Base-by-base conservation (phyloP, 2,113 vertebrate genomes). In the Aptenodytes patagonicus region DNA sequence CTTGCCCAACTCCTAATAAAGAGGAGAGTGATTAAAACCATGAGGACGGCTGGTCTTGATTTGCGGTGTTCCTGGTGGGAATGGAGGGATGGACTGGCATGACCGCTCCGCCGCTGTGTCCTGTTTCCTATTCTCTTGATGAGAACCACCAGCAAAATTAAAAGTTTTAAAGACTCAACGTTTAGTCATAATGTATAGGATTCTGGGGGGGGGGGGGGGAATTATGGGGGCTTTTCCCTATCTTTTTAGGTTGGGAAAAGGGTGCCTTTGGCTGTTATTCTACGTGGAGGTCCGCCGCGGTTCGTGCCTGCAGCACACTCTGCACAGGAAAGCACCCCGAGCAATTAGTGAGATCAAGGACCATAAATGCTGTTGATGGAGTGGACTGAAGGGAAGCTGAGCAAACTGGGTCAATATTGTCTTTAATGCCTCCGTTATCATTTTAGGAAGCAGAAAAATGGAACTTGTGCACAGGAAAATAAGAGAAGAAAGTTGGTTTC, bases 381-480 rank as follows among this genome's bases (percentile, higher is more conserved):
- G 68, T 4, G 64, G 77, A 31, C 25, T 26, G 71, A 15, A 46
- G 71, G 83, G 91, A 89, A 87, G 83, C 16, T 5, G 72, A n/a
- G 62, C 18, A 38, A 58, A 55, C 1, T 1, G 44, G 44, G 79
- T 58, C 17, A 22, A 38, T 94, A 62, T 1, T 19, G 60, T 42
- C 34, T 89, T 90, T 61, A 66, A 34, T 65, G 54, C 21, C 49
- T 31, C 66, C 1, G 20, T 14, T 83, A 51, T 89, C 54, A 2
- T 94, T 93, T 76, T 34, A 90, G 96, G 93, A 97, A 97, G 96
- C 89, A 87, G 68, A 89, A 87, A 89, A 93, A 84, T 90, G 77
- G 91, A 96, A 96, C 87, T 78, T 9, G 40, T 18, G 18, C 2
- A 10, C n/a, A 89, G 86, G 93, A 68, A 81, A 54, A 88, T 95